Percentiles rank a stretch among this genome's conserved stretches.
Evolutionary conservation across 2,888 invertebrate species (phyloP).

Genomic region (Tenthredo scrophulariae): DNA sequence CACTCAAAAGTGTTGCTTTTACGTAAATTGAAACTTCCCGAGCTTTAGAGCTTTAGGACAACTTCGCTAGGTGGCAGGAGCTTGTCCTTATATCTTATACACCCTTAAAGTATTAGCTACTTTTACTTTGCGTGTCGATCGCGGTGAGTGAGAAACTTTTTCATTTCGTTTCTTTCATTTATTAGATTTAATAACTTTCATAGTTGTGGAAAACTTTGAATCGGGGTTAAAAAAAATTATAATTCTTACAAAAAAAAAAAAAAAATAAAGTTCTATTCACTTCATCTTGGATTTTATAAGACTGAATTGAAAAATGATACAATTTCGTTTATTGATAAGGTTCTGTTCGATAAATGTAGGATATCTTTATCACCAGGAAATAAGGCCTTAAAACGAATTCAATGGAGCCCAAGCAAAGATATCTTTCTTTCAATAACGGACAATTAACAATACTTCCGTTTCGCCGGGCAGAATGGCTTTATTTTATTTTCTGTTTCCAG

Average conservation of each 20-base stretch:
- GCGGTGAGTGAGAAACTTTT: not conserved
- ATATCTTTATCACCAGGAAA: constrained; percentile 13
- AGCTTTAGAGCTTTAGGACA: constrained; percentile 62
- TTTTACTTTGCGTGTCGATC: constrained; percentile 50
- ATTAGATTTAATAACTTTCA: not conserved
- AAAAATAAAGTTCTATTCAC: not conserved
- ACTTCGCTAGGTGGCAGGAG: constrained; percentile 73
- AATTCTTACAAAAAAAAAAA: not conserved
- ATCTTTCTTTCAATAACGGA: constrained; percentile 58
- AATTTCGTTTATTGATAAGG: not conserved
- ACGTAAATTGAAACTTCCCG: constrained; percentile 74
- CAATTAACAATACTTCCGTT: constrained; percentile 62
- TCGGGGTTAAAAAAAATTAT: not conserved
- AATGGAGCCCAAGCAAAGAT: constrained; percentile 28
- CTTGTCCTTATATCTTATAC: constrained; percentile 61
- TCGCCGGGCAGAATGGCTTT: constrained; percentile 61
- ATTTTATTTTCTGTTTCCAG: constrained; percentile 56
- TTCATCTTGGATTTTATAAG: not conserved
- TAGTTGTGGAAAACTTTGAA: not conserved
- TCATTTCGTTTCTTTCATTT: not conserved
- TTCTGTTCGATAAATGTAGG: not conserved
- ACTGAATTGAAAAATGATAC: not conserved
- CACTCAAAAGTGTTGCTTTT: constrained; percentile 72
- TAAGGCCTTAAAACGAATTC: not conserved
- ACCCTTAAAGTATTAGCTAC: constrained; percentile 47